Conservation (phyloP, 1,140 invertebrate genomes). For the Mylabris phalerata region DNA sequence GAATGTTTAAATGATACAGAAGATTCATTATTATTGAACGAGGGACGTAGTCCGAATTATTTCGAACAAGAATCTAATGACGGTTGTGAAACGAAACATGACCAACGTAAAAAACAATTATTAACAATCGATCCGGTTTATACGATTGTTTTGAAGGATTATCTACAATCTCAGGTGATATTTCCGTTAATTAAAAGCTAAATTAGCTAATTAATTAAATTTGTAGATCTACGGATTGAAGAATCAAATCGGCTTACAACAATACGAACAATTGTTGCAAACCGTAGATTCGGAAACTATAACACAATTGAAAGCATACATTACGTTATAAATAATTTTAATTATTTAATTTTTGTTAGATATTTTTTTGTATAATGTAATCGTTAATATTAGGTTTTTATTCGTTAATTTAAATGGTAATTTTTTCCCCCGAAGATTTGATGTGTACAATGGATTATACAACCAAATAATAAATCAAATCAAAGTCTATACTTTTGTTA, state of each 20-base stretch:
- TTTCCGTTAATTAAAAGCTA: neutral
- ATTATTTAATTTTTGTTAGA: neutral
- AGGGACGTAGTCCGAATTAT: conserved; percentile 39
- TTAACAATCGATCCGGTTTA: conserved; percentile 62
- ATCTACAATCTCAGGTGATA: conserved; percentile 58
- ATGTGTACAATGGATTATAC: too few relatives aligned
- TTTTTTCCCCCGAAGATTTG: too few relatives aligned
- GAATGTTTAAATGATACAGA: conserved; percentile 81
- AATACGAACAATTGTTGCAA: conserved; percentile 64
- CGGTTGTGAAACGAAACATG: conserved; percentile 50
- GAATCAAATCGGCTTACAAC: conserved; percentile 55
- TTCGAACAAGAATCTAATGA: conserved; percentile 42
- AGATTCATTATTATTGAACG: conserved; percentile 46
- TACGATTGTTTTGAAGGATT: conserved; percentile 59
- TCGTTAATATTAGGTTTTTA: conserved; percentile 5
- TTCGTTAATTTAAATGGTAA: neutral
- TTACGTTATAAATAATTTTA: conserved; percentile 45
- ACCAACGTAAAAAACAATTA: conserved; percentile 53
- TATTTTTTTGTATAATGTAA: neutral
- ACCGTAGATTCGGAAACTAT: conserved; percentile 60
- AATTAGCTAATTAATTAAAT: conserved; percentile 9
- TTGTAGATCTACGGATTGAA: conserved; percentile 56
- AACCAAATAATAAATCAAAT: too few relatives aligned
- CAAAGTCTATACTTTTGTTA: too few relatives aligned
- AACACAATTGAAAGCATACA: conserved; percentile 57